Base-by-base conservation (phyloP, 2,888 invertebrate genomes). In the Pseudeuparius sepicola region DNA sequence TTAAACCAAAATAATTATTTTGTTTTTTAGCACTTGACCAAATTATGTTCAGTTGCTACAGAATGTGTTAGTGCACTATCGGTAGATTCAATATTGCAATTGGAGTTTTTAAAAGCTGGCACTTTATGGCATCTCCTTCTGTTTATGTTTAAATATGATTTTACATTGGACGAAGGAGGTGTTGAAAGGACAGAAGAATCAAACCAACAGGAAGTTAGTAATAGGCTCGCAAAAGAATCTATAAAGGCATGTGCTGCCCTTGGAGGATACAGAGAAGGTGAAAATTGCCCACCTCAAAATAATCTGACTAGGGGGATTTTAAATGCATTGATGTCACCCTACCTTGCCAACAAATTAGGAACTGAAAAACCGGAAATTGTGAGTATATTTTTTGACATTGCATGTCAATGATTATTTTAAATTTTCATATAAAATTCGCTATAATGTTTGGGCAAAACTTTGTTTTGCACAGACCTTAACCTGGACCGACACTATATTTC, bases 161-260 rank as follows among this genome's bases (percentile, higher is more conserved):
- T 84, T 64, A 99, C 98, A 3, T 68, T 98, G 47, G 86, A 94
- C 37, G 97, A 98, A 66, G 89, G 94, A 31, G 97, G 96, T 0
- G 86, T 96, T 0, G 83, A 88, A 48, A 76, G 80, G 14, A 78
- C 73, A 47, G 83, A 83, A 51, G 80, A 85, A 31, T 76, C 82
- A 3, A 94, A 93, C 60, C 84, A 87, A 52, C 77, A 96, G 73
- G 90, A 94, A 63, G 75, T 87, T 13, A 78, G 87, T n/a, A 98
- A 98, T 59, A 78, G 81, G 48, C 67, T 98, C 47, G 94, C 97
- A 0, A 84, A 87, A 58, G 73, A 85, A 54, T 82, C 89, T 31
- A 76, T 94, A 4, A 64, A 71, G 31, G 93, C 94, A 0, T 78
- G 92, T 53, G 85, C 87, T 1, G 72, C 86, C 28, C 62, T 98